Evolutionary conservation across 2,888 invertebrate species (phyloP), one percentile per base, ranked within the genome.

Genomic region (Beris chalybata): DNA sequence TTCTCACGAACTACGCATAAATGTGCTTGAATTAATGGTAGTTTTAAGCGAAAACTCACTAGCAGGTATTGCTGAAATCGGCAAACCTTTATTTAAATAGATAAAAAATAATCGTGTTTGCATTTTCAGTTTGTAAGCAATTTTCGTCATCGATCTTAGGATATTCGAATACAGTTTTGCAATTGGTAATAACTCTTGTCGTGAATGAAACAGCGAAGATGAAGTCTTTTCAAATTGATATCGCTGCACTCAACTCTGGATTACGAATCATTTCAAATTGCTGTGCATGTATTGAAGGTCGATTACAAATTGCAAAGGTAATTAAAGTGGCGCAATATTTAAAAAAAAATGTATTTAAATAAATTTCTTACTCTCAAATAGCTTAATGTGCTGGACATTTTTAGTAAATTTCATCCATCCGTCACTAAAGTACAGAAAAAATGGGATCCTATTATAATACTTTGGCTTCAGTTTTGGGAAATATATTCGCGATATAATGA

Each of bases 391-490:
- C 71, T 79, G 47, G 75, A 79, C 66, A 74, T 75, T 54, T 75
- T 81, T 55, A 76, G 77, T 53, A 72, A 72, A 7, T 70, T 81
- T 5, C 72, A 79, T 68, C 80, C 81, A 0, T 73, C 72, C 5
- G 72, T 74, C 45, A 53, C 70, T 3, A 75, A 72, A 55, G 52
- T 70, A 4, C 67, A 71, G 13, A 78, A 76, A 67, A 68, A 74
- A 3, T 76, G 75, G 68, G 71, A 74, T 9, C 71, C 74, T 0
- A 71, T 78, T 5, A 57, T 76, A 11, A 64, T 72, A 1, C 66
- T 71, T 7, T 81, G 80, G 80, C 71, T 81, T 1, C 56, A 71
- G 7, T 79, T 80, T 67, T 81, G 79, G 77, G 78, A 79, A 67
- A 65, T 77, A 11, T 79, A 73, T 69, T 77, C 81, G 3, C 74